Evolutionary conservation across 30 jellyfish, hydroid and myxozoan species (phyloP).

Genomic region (Chrysaora quinquecirrha): DNA sequence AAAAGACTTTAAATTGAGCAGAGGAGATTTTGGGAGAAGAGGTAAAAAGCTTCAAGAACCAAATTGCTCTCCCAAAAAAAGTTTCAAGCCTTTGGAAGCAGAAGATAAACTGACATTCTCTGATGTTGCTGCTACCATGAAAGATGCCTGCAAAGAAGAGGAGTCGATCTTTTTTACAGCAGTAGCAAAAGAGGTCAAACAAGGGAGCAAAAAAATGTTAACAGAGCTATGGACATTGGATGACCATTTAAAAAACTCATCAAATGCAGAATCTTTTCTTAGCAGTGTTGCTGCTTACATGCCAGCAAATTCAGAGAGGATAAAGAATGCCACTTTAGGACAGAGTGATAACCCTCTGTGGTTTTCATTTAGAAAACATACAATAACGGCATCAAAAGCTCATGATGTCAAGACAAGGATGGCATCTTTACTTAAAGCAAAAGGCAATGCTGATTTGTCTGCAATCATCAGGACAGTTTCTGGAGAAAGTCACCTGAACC

Average conservation of each 20-base stretch:
- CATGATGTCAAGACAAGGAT: constrained; percentile 22
- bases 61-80: constrained; percentile 11
- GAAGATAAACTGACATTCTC: background rate
- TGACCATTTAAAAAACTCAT: background rate
- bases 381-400: constrained; percentile 8
- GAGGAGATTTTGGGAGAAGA: constrained; percentile 29
- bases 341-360: constrained; percentile 13
- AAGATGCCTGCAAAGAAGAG: constrained; percentile 4
- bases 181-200: constrained; percentile 2
- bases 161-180: background rate
- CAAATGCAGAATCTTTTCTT: background rate
- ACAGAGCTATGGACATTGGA: constrained; percentile 4
- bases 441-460: constrained; percentile 17
- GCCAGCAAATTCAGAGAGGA: background rate
- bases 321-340: background rate
- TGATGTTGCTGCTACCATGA: constrained; percentile 4
- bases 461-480: constrained; percentile 26
- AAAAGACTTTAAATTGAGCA: constrained; percentile 15
- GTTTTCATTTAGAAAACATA: constrained; percentile 7
- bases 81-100: constrained; percentile 4
- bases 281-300: constrained; percentile 7
- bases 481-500: constrained; percentile 36
- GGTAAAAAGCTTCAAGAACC: constrained; percentile 14
- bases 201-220: background rate
- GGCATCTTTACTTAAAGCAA: constrained; percentile 9